phyloP scores from a whole-genome alignment of 1,140 invertebrate species.

The Aphelenchoides fujianensis region DNA sequence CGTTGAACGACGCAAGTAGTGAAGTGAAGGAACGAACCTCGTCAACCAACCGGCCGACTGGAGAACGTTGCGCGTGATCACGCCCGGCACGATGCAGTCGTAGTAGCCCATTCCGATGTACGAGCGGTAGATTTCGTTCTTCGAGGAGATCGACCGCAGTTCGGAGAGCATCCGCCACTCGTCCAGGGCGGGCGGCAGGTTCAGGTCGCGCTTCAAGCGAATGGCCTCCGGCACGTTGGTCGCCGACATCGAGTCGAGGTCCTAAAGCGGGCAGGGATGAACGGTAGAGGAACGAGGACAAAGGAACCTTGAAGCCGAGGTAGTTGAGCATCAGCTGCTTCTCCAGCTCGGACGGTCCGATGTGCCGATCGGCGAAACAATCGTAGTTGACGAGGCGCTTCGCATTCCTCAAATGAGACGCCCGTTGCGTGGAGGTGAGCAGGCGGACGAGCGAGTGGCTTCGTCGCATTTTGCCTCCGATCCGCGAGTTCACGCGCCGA shows the following conservation, averaged over 20 bases:
- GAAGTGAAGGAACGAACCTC: background rate
- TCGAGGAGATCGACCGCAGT: constrained; percentile 46
- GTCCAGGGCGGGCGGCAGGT: constrained; percentile 52
- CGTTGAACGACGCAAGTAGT: constrained; percentile 5
- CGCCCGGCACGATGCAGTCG: constrained; percentile 79
- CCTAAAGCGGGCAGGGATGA: constrained; percentile 35
- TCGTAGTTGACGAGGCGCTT: constrained; percentile 48
- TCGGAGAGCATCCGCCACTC: constrained; percentile 58
- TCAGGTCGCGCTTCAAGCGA: constrained; percentile 38
- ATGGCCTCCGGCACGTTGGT: constrained; percentile 59
- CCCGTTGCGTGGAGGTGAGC: background rate
- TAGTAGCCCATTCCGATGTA: constrained; percentile 99
- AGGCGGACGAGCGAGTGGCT: background rate
- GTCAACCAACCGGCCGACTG: constrained; percentile 96
- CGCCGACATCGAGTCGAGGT: constrained; percentile 53
- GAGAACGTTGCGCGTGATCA: constrained; percentile 93
- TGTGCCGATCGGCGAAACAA: constrained; percentile 57
- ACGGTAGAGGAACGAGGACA: background rate
- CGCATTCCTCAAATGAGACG: background rate
- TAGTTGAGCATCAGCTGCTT: constrained; percentile 59
- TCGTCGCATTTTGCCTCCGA: constrained; percentile 6
- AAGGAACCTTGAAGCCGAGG: constrained; percentile 55
- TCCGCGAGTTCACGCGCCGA: too few species aligned
- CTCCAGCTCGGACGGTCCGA: constrained; percentile 56
- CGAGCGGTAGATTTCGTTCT: constrained; percentile 72